Conservation (phyloP, 2,113 vertebrate genomes). For the Paramormyrops kingsleyae region DNA sequence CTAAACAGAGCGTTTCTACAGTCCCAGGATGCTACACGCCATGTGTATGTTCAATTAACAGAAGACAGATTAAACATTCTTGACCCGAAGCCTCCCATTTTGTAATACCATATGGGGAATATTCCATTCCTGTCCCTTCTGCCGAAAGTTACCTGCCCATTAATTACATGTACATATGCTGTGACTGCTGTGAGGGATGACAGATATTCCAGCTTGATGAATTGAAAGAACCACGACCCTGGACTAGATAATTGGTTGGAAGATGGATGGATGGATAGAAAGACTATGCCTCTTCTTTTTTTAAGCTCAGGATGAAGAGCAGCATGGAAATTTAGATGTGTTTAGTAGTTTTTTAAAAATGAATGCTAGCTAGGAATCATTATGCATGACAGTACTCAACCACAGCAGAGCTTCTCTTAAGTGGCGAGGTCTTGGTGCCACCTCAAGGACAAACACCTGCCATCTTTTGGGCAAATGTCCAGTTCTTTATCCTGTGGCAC, state of each 20-base stretch:
- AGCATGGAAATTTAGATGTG: neutral
- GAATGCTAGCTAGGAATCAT: neutral
- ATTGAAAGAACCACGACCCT: neutral
- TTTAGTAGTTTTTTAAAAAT: neutral
- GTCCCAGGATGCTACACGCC: neutral
- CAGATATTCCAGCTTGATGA: neutral
- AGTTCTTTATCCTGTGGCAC: neutral
- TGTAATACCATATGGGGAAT: constrained; percentile 2
- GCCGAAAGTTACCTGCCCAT: neutral
- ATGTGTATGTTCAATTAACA: neutral
- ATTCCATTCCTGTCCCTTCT: neutral
- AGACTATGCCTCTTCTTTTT: neutral
- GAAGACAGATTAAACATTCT: constrained; percentile 7
- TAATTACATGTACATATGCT: constrained; percentile 24
- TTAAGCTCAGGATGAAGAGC: neutral
- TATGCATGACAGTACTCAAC: neutral
- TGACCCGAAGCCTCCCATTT: neutral
- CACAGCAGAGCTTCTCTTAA: neutral
- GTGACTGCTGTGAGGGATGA: neutral
- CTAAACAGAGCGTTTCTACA: neutral
- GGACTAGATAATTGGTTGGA: neutral
- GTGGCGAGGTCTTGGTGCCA: neutral
- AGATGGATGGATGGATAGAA: neutral
- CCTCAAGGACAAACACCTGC: neutral
- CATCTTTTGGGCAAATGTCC: neutral